These are phyloP conservation scores for Atrina japonica DNA, from an alignment of 2,888 invertebrate species.

Conservation along the genomic window DNA sequence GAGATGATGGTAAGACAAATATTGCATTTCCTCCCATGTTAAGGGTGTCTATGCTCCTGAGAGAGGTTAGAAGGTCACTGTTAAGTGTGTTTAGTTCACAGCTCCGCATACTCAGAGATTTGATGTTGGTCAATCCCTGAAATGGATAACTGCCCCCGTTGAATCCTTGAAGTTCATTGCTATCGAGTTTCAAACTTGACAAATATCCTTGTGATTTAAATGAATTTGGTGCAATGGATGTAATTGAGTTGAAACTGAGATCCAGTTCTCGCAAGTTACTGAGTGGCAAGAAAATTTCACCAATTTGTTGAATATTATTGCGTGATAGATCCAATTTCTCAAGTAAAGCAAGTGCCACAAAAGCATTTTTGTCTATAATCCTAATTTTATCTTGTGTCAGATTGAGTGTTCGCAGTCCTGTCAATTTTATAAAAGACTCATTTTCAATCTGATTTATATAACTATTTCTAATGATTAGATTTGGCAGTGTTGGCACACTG, in stretches of 20 bases:
- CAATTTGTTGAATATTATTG: slow-evolving; percentile 56
- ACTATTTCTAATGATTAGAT: slow-evolving; percentile 48
- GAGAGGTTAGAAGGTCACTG: slow-evolving; percentile 58
- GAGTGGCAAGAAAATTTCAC: slow-evolving; percentile 54
- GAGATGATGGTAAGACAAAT: slow-evolving; percentile 50
- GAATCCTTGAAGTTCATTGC: slow-evolving; percentile 61
- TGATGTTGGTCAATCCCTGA: slow-evolving; percentile 58
- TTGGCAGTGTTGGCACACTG: slow-evolving; percentile 36
- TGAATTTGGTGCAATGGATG: slow-evolving; percentile 51
- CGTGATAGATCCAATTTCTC: slow-evolving; percentile 61
- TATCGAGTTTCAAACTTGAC: slow-evolving; percentile 55
- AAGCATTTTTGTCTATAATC: slow-evolving; percentile 54
- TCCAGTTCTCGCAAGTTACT: slow-evolving; percentile 53
- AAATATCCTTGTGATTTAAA: slow-evolving; percentile 58
- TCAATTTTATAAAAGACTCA: slow-evolving; percentile 54
- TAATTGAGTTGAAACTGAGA: slow-evolving; percentile 58
- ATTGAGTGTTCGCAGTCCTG: slow-evolving; percentile 48
- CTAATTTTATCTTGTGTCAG: slow-evolving; percentile 59
- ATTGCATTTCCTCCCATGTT: slow-evolving; percentile 68
- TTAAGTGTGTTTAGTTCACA: slow-evolving; percentile 61
- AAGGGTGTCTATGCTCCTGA: slow-evolving; percentile 53
- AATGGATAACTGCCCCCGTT: slow-evolving; percentile 51
- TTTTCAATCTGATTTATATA: slow-evolving; percentile 51
- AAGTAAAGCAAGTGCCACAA: slow-evolving; percentile 54
- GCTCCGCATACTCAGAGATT: slow-evolving; percentile 52